Percentiles rank a stretch among this genome's conserved stretches.
These are phyloP conservation scores for Lasioglossum vierecki DNA, from an alignment of 2,888 invertebrate genomes.

Conservation along the genomic window DNA sequence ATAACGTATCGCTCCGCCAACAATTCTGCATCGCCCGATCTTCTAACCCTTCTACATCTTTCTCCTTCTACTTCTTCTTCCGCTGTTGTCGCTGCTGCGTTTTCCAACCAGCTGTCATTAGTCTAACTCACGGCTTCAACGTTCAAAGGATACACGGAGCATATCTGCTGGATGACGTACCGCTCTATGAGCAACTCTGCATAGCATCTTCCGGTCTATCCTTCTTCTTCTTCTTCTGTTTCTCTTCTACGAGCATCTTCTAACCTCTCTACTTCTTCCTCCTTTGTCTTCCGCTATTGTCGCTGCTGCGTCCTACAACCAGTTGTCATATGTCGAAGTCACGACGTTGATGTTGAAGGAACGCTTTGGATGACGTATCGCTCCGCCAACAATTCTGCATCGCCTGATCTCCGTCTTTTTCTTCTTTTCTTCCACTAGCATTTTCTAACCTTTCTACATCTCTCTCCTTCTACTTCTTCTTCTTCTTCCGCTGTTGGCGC, in stretches of 20 bases:
- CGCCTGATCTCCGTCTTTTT: background rate
- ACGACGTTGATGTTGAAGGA: background rate
- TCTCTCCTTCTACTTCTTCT: background rate
- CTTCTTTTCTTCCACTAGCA: too few species aligned
- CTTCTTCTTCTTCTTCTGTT: background rate
- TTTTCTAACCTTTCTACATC: background rate
- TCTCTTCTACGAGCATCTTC: background rate
- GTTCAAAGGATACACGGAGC: background rate
- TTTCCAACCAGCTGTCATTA: background rate
- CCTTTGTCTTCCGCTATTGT: too few species aligned
- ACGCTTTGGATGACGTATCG: background rate
- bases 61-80: background rate
- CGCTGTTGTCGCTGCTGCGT: background rate
- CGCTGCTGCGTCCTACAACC: background rate
- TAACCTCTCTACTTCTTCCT: background rate
- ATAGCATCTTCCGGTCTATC: background rate
- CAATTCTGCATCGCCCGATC: background rate
- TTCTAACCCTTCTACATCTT: background rate
- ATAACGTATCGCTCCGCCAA: background rate
- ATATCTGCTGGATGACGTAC: conserved; percentile 16
- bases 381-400: background rate
- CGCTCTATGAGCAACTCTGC: conserved; percentile 24
- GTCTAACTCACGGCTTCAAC: background rate
- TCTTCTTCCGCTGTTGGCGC: background rate
- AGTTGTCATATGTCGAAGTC: background rate